Conservation (phyloP, 2,888 invertebrate species). For the Epinotia ramella region DNA sequence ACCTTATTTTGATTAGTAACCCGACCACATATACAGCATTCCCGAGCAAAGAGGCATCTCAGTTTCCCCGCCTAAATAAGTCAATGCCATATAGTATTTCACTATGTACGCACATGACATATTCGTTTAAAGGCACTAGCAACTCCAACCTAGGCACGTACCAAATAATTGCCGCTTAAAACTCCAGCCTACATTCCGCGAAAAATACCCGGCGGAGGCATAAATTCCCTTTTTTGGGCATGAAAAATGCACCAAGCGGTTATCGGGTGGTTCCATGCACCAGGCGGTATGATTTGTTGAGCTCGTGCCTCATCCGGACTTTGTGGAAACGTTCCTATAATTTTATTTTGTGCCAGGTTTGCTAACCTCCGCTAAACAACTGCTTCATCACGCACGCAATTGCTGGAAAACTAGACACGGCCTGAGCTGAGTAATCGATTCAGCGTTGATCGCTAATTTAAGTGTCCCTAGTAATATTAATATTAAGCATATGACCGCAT, state of each 20-base stretch:
- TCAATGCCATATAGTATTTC: too few relatives aligned
- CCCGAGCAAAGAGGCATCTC: too few relatives aligned
- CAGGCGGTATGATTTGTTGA: conserved; percentile 39
- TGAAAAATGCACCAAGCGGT: conserved; percentile 38
- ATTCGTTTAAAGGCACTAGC: neutral
- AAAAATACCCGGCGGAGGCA: conserved; percentile 24
- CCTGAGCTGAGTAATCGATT: too few relatives aligned
- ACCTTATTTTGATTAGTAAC: too few relatives aligned
- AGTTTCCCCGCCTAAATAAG: too few relatives aligned
- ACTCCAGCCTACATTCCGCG: conserved; percentile 43
- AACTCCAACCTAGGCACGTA: conserved; percentile 5
- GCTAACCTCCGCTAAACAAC: neutral
- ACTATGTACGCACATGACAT: neutral
- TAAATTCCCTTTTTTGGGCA: conserved; percentile 37
- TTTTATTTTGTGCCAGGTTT: neutral
- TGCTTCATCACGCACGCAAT: neutral
- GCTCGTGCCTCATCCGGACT: conserved; percentile 11
- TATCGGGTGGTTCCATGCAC: conserved; percentile 36
- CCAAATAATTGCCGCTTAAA: conserved; percentile 54
- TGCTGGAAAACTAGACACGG: too few relatives aligned
- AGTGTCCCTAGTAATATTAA: too few relatives aligned
- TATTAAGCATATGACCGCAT: too few relatives aligned
- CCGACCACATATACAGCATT: too few relatives aligned
- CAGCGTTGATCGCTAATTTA: too few relatives aligned
- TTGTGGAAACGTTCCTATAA: conserved; percentile 4